Base-by-base conservation (phyloP, 2,888 invertebrate genomes). In the Zonitis immaculata region DNA sequence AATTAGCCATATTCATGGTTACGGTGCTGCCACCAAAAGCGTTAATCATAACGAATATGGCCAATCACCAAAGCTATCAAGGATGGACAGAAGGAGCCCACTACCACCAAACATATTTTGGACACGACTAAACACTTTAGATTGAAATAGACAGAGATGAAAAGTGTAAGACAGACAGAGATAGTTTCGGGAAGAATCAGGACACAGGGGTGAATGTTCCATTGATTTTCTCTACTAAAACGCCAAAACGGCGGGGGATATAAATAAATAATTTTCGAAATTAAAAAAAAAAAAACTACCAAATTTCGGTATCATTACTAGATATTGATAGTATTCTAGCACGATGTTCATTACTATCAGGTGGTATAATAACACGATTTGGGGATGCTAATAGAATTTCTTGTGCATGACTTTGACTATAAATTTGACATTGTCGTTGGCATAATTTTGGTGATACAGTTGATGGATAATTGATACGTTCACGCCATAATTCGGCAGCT, bases 221-320 rank as follows among this genome's bases (percentile, higher is more conserved):
- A 68, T 68, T 61, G 68, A 70, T 69, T 69, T 65, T 59, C 56
- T n/a, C 46, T 28, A n/a, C 28, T 42, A 46, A 54, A 51, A 47
- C 42, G 51, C 11, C 22, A 22, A 22, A 22, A 22, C 3, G n/a
- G 43, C 32, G 54, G 18, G n/a, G 14, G 39, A 6, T 9, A 9
- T 35, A 2, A 18, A 6, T 2, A 14, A 7, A 14, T 18, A 6
- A 9, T 35, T n/a, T n/a, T n/a, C n/a, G n/a, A n/a, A n/a, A n/a
- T n/a, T n/a, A n/a, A n/a, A 35, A 6, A 18, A 45, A 42, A 39
- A 43, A 53, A 43, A 54, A 67, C 77, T 79, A 89, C 89, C 89
- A 89, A 71, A 89, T 89, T 78, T 89, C 89, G 51, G 88, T 88
- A 62, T 85, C 83, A 11, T 82, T 78, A 68, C 78, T 79, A 52